phyloP scores from a whole-genome alignment of 2,888 invertebrate genomes.

The Brachynemurus nebulosus region DNA sequence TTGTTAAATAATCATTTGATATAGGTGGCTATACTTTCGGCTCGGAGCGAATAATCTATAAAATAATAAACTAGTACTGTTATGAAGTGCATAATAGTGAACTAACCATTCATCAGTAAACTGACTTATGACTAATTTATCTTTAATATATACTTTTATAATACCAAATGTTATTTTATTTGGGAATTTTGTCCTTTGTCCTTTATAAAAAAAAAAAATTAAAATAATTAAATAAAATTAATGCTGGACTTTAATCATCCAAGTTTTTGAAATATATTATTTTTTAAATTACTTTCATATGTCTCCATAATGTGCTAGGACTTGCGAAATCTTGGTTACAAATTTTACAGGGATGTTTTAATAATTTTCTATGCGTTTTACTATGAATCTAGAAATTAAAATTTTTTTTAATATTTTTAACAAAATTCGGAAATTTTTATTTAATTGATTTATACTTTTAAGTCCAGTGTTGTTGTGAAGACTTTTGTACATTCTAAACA shows the following conservation, averaged over 20 bases:
- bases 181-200: no score
- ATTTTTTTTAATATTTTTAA: not conserved
- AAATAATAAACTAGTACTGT: no score
- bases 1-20: no score
- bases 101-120: no score
- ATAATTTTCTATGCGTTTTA: slow-evolving; percentile 24
- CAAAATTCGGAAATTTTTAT: not conserved
- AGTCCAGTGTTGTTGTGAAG: slow-evolving; percentile 27
- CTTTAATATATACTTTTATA: no score
- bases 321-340: slow-evolving; percentile 32
- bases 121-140: no score
- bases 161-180: no score
- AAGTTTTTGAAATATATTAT: not conserved
- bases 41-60: no score
- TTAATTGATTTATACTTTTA: slow-evolving; percentile 24
- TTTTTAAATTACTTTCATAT: slow-evolving; percentile 25
- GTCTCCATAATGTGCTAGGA: slow-evolving; percentile 31
- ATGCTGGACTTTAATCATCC: not conserved
- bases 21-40: no score
- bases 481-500: slow-evolving; percentile 30
- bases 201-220: no score
- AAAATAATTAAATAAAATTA: not conserved
- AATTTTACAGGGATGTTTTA: slow-evolving; percentile 26
- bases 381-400: slow-evolving; percentile 15
- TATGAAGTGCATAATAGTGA: no score